Conservation (phyloP, 2,888 invertebrate genomes). For the Drosophila yooni region DNA sequence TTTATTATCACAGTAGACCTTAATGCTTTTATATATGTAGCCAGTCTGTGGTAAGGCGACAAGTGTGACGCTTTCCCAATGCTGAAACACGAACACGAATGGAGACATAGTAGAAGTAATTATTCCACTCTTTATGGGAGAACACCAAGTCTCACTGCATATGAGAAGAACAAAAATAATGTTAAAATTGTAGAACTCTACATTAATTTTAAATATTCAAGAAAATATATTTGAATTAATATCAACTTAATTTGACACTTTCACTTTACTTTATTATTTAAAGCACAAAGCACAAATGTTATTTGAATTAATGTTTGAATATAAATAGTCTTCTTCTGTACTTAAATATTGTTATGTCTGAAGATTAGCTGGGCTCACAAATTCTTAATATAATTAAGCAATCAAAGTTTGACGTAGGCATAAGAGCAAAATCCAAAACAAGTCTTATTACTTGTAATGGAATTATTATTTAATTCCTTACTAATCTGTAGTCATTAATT, state of each 20-base stretch:
- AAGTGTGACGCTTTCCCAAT: slow-evolving; percentile 23
- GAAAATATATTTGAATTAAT: background rate
- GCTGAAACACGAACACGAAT: slow-evolving; percentile 24
- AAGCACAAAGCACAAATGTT: background rate
- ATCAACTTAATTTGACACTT: background rate
- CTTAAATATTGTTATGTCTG: background rate
- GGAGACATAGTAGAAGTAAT: slow-evolving; percentile 21
- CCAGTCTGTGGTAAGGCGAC: slow-evolving; percentile 6
- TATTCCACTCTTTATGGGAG: slow-evolving; percentile 30
- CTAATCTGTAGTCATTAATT: background rate
- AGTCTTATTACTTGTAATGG: background rate
- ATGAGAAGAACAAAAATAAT: background rate
- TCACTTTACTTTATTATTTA: background rate
- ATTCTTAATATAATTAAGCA: background rate
- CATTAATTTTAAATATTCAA: background rate
- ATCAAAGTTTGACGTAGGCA: background rate
- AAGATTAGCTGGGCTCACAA: background rate
- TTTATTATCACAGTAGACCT: slow-evolving; percentile 50
- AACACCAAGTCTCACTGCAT: background rate
- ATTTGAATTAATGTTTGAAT: background rate
- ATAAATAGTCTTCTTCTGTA: background rate
- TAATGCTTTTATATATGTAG: slow-evolving; percentile 38
- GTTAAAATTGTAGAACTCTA: background rate
- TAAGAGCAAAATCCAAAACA: no score
- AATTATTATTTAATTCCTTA: background rate